A percentile compares a stretch with the other conserved stretches of the same genome.
phyloP scores from a whole-genome alignment of 2,888 invertebrate genomes.

The Eulithis prunata region DNA sequence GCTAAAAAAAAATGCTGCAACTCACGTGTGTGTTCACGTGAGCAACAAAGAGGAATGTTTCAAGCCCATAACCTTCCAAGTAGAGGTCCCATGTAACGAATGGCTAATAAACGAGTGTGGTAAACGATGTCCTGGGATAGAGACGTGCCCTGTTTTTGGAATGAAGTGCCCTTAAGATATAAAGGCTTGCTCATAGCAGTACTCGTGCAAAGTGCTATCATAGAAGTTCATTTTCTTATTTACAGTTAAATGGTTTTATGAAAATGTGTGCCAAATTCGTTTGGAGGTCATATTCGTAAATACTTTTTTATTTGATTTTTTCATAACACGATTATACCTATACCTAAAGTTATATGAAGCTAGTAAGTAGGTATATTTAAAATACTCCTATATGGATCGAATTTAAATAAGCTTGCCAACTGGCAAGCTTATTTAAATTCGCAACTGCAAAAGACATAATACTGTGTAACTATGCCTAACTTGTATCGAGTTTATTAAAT shows the following conservation, averaged over 20 bases:
- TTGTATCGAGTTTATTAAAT: too few relatives aligned
- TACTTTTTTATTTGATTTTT: too few relatives aligned
- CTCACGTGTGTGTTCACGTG: not conserved
- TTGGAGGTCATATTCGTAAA: too few relatives aligned
- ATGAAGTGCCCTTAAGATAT: constrained; percentile 22
- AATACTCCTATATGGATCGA: too few relatives aligned
- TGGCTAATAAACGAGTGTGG: constrained; percentile 33
- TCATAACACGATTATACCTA: too few relatives aligned
- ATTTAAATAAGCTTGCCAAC: too few relatives aligned
- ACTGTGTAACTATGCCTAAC: too few relatives aligned
- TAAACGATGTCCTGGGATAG: constrained; percentile 30
- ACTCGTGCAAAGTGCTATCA: not conserved
- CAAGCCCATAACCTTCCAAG: not conserved
- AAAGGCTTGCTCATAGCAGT: constrained; percentile 17
- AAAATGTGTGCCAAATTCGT: not conserved
- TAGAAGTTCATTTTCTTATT: not conserved
- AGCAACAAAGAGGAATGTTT: not conserved
- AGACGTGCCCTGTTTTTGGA: constrained; percentile 30
- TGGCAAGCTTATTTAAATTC: too few relatives aligned
- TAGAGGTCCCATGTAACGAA: constrained; percentile 13
- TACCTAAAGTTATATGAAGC: too few relatives aligned
- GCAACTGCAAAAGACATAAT: too few relatives aligned
- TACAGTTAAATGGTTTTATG: not conserved
- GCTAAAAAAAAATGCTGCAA: not conserved
- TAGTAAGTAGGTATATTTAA: too few relatives aligned